Conservation (phyloP, 2,888 invertebrate species). For the Troilus luridus region DNA sequence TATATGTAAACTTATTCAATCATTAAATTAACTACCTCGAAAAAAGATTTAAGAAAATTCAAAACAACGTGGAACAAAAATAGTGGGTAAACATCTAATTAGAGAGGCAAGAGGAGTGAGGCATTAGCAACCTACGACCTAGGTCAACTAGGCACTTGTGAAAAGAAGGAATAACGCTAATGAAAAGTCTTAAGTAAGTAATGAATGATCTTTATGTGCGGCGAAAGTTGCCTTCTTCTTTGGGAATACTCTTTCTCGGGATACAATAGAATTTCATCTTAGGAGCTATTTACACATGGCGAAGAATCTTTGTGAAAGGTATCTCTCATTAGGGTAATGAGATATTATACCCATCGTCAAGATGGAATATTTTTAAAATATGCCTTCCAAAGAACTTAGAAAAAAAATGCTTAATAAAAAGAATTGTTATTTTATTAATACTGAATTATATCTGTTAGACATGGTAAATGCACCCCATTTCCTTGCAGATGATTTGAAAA, state of each 20-base stretch:
- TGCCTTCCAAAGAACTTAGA: not conserved
- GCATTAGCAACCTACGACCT: not conserved
- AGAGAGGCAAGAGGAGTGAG: too few species aligned
- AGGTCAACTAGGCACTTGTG: not conserved
- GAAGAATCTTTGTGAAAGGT: slow-evolving; percentile 10
- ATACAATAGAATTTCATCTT: not conserved
- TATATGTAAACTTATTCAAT: too few species aligned
- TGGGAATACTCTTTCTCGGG: not conserved
- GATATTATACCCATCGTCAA: not conserved
- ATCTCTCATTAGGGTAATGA: not conserved
- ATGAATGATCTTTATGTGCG: not conserved
- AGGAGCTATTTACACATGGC: not conserved
- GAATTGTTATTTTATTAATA: not conserved
- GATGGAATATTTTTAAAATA: not conserved
- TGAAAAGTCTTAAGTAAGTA: not conserved
- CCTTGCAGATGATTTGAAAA: too few species aligned
- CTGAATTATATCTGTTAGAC: too few species aligned
- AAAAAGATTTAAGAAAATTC: too few species aligned
- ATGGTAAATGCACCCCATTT: too few species aligned
- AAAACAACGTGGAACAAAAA: too few species aligned
- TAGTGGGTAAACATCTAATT: too few species aligned
- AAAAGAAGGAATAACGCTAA: not conserved
- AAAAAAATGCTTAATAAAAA: not conserved
- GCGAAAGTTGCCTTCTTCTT: not conserved
- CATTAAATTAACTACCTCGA: too few species aligned